phyloP scores from a whole-genome alignment of 2,113 vertebrate species.

The Morone chrysops region DNA sequence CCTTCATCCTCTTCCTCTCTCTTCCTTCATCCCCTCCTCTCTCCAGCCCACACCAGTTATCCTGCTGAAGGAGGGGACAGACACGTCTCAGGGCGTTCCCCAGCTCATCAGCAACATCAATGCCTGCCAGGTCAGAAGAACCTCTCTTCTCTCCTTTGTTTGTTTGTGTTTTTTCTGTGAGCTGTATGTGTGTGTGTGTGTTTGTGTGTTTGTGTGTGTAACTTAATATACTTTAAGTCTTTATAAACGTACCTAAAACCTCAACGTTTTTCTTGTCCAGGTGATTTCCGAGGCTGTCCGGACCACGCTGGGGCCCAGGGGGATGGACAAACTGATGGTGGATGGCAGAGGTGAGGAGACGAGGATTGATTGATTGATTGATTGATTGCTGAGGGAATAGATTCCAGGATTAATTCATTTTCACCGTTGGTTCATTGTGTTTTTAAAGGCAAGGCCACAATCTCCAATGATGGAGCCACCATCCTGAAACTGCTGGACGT shows the following conservation, averaged over 20 bases:
- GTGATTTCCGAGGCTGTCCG: conserved; percentile 95
- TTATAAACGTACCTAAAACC: neutral
- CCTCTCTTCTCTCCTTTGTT: fast-evolving
- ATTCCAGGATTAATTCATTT: neutral
- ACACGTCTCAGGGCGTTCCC: conserved; percentile 95
- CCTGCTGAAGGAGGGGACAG: conserved; percentile 97
- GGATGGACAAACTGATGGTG: conserved; percentile 99
- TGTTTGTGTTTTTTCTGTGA: fast-evolving
- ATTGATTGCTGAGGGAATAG: neutral
- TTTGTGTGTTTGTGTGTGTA: too few species aligned
- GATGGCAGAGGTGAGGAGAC: conserved; percentile 89
- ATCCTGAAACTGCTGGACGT: conserved; percentile 98
- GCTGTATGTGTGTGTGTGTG: too few species aligned
- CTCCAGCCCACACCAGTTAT: conserved; percentile 93
- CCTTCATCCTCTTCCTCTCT: too few species aligned
- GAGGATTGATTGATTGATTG: neutral
- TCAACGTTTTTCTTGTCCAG: conserved; percentile 81
- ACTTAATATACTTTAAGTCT: neutral
- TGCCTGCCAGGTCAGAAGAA: conserved; percentile 89
- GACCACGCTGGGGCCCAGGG: conserved; percentile 96
- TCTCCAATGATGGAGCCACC: conserved; percentile 98
- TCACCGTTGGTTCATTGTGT: conserved; percentile 11
- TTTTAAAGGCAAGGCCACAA: conserved; percentile 93
- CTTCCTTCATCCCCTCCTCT: neutral
- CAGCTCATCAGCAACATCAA: conserved; percentile 98